Percentiles rank a stretch among this genome's conserved stretches.
phyloP scores from a whole-genome alignment of 2,888 invertebrate genomes.

The Patella caerulea region DNA sequence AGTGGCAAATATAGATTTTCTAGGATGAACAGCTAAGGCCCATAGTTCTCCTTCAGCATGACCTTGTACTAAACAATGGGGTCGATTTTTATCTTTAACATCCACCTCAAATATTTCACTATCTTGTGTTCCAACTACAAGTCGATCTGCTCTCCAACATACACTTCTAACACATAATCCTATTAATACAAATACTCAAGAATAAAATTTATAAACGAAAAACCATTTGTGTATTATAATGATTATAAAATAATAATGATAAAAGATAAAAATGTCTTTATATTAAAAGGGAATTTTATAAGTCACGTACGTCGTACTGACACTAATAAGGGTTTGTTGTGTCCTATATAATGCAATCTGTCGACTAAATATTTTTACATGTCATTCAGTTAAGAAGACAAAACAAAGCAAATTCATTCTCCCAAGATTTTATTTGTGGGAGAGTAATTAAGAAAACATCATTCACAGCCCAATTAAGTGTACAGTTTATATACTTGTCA shows the following conservation, averaged over 20 bases:
- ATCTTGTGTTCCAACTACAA: conserved; percentile 70
- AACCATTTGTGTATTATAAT: no score
- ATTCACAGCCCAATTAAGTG: no score
- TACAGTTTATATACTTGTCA: no score
- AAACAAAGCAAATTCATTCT: no score
- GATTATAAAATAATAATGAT: not conserved
- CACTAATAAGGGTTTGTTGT: no score
- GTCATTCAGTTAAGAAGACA: no score
- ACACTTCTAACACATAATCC: conserved; percentile 68
- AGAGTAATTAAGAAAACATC: no score
- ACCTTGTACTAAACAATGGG: conserved; percentile 66
- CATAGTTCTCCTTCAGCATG: conserved; percentile 72
- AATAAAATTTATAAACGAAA: no score
- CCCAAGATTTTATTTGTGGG: no score
- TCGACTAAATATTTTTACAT: no score
- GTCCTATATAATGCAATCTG: no score
- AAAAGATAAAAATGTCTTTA: not conserved
- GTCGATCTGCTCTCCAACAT: conserved; percentile 66
- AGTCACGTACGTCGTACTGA: no score
- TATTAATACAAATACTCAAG: conserved; percentile 30
- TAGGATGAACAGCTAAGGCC: conserved; percentile 70
- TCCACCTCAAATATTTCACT: conserved; percentile 70
- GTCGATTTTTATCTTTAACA: conserved; percentile 59
- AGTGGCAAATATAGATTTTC: conserved; percentile 70
- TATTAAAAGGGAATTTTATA: not conserved